These are phyloP conservation scores for Steinernema feltiae DNA, from an alignment of 1,140 invertebrate species.

Conservation along the genomic window DNA sequence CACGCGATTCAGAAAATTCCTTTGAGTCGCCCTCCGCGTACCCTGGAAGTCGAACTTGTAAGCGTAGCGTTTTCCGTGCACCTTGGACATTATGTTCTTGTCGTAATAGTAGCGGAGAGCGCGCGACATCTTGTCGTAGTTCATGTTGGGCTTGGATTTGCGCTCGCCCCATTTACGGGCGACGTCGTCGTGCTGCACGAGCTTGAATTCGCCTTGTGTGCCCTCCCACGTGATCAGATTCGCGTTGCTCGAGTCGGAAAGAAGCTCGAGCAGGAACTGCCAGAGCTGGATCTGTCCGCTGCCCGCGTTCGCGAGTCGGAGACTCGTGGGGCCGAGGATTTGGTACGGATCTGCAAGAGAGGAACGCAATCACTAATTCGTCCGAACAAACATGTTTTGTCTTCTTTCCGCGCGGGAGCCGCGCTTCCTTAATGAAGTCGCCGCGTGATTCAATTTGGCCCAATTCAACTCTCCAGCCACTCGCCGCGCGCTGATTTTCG, in stretches of 20 bases:
- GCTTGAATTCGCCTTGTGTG: constrained; percentile 63
- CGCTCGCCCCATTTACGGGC: constrained; percentile 92
- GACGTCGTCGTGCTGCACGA: constrained; percentile 94
- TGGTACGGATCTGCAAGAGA: constrained; percentile 56
- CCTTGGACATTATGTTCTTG: constrained; percentile 97
- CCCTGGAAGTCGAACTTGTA: constrained; percentile 61
- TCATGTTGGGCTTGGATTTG: constrained; percentile 99
- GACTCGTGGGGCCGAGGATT: constrained; percentile 50
- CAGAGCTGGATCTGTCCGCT: constrained; percentile 91
- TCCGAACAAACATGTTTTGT: constrained; percentile 5
- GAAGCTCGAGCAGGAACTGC: constrained; percentile 92
- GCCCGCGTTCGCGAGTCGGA: constrained; percentile 49
- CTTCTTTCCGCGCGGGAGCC: neutral
- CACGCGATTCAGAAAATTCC: no score
- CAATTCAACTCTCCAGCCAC: constrained; percentile 12
- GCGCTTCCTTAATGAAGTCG: constrained; percentile 8
- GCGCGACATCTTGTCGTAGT: constrained; percentile 95
- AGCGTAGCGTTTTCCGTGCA: constrained; percentile 75
- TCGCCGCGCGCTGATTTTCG: no score
- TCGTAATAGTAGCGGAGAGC: constrained; percentile 95
- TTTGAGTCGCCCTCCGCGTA: neutral
- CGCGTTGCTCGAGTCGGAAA: constrained; percentile 79
- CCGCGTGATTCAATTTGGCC: constrained; percentile 6
- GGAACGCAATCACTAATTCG: no score
- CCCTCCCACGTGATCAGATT: constrained; percentile 92